These are phyloP conservation scores for Diaphora mendica DNA, from an alignment of 2,888 invertebrate genomes.

Conservation along the genomic window DNA sequence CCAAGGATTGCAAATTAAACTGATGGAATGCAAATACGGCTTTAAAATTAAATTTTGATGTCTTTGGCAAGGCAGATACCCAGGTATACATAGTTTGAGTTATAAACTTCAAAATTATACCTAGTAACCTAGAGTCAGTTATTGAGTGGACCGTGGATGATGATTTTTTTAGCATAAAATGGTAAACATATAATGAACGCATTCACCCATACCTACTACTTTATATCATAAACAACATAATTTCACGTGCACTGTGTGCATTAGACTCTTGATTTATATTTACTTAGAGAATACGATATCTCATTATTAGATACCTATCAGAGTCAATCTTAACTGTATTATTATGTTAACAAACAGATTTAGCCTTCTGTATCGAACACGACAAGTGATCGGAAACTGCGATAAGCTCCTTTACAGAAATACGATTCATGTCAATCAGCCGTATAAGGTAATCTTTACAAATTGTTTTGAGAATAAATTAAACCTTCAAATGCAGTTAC, in stretches of 20 bases:
- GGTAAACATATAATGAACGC: background rate
- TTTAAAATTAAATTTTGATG: background rate
- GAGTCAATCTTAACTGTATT: slow-evolving; percentile 41
- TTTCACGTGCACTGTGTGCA: slow-evolving; percentile 12
- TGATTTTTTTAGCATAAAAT: too few species aligned
- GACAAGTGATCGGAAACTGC: slow-evolving; percentile 39
- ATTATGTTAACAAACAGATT: slow-evolving; percentile 49
- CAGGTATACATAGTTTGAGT: background rate
- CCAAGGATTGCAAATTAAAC: too few species aligned
- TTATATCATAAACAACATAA: background rate
- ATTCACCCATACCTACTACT: background rate
- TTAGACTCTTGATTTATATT: slow-evolving; percentile 22
- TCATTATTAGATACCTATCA: slow-evolving; percentile 20
- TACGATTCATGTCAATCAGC: slow-evolving; percentile 47
- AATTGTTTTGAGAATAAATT: slow-evolving; percentile 44
- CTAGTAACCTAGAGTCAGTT: background rate
- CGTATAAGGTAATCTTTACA: slow-evolving; percentile 48
- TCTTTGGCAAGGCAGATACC: background rate
- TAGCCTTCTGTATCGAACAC: slow-evolving; percentile 33
- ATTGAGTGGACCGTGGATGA: background rate
- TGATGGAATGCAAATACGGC: background rate
- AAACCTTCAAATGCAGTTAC: slow-evolving; percentile 37
- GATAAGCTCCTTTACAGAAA: slow-evolving; percentile 46
- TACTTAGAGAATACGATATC: slow-evolving; percentile 31
- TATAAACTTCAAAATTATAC: background rate